phyloP scores from a whole-genome alignment of 2,797 vertebrate genomes.

The Gobionotothen gibberifrons region DNA sequence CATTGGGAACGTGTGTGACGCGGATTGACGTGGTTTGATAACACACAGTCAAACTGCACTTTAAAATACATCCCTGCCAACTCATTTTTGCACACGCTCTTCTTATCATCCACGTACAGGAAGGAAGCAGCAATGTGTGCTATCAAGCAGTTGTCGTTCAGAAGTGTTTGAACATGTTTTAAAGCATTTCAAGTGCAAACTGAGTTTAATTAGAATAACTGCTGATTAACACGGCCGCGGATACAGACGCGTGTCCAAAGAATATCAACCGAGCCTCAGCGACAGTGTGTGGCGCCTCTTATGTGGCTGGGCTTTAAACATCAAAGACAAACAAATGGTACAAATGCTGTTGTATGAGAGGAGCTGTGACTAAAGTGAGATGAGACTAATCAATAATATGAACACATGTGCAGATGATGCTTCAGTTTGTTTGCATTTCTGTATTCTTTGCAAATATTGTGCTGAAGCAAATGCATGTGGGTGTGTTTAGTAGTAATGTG shows the following conservation, averaged over 20 bases:
- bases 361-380: slow-evolving; percentile 18
- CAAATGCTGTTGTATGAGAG: slow-evolving; percentile 19
- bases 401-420: slow-evolving; percentile 12
- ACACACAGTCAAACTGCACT: slow-evolving; percentile 52
- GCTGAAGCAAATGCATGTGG: slow-evolving; percentile 33
- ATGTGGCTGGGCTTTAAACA: slow-evolving; percentile 31
- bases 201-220: slow-evolving; percentile 74
- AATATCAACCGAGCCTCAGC: slow-evolving; percentile 57
- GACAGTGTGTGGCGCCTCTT: slow-evolving; percentile 2
- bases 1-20: slow-evolving; percentile 49
- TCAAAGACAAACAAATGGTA: slow-evolving; percentile 38
- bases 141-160: slow-evolving; percentile 68
- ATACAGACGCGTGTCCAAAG: slow-evolving; percentile 59
- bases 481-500: slow-evolving; percentile 20
- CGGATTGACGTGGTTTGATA: slow-evolving; percentile 64
- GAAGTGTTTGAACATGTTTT: slow-evolving; percentile 75
- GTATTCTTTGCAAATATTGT: slow-evolving; percentile 28
- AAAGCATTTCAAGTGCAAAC: slow-evolving; percentile 72
- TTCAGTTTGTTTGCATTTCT: slow-evolving; percentile 35
- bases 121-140: slow-evolving; percentile 56
- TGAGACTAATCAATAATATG: slow-evolving; percentile 33
- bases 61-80: slow-evolving; percentile 50
- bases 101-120: slow-evolving; percentile 74
- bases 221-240: slow-evolving; percentile 66
- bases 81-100: slow-evolving; percentile 30